Conservation (phyloP, 1,140 invertebrate species). For the Trichogramma pretiosum region DNA sequence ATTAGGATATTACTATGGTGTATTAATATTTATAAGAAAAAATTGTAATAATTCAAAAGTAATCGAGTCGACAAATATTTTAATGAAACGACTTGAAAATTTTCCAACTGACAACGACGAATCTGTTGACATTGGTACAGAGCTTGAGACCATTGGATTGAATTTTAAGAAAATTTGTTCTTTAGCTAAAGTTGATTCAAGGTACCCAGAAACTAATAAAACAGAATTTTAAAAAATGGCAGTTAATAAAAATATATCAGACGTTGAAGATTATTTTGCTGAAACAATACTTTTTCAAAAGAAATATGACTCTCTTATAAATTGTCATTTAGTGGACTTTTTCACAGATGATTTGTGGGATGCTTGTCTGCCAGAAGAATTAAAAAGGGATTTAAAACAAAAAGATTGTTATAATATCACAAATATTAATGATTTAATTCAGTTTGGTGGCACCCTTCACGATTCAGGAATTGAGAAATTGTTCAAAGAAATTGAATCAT, state of each 20-base stretch:
- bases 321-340: conserved; percentile 75
- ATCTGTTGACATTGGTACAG: conserved; percentile 53
- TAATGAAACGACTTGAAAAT: conserved; percentile 51
- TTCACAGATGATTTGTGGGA: conserved; percentile 64
- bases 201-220: conserved; percentile 44
- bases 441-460: not conserved
- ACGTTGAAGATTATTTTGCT: conserved; percentile 44
- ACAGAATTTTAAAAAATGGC: conserved; percentile 41
- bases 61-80: conserved; percentile 45
- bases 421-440: conserved; percentile 5
- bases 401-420: conserved; percentile 19
- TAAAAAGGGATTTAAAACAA: conserved; percentile 48
- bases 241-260: conserved; percentile 19
- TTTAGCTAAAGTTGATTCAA: conserved; percentile 51
- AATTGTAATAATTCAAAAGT: conserved; percentile 41
- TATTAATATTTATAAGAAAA: conserved; percentile 29
- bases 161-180: conserved; percentile 61
- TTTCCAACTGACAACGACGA: conserved; percentile 60
- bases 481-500: conserved; percentile 18
- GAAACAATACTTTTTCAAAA: conserved; percentile 49
- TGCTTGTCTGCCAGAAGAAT: conserved; percentile 45
- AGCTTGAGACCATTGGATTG: conserved; percentile 53
- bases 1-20: conserved; percentile 37
- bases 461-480: conserved; percentile 22
- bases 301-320: conserved; percentile 52